phyloP scores from a whole-genome alignment of 2,113 vertebrate species.

The Marmota flaviventris region DNA sequence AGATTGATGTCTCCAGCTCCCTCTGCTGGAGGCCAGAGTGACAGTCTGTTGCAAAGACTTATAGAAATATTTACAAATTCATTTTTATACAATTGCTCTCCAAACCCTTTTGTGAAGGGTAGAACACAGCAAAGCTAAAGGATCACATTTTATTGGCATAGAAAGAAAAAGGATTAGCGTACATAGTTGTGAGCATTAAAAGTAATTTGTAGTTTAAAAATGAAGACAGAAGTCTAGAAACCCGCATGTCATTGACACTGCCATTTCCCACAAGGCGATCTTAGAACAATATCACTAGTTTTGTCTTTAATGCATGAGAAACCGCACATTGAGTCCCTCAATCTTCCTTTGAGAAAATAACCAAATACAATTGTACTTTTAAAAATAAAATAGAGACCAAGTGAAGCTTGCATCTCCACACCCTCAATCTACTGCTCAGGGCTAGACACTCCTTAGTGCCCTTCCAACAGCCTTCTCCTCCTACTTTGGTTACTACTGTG shows the following conservation, averaged over 20 bases:
- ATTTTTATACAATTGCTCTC: background rate
- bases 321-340: background rate
- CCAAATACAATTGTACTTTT: background rate
- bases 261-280: background rate
- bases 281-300: background rate
- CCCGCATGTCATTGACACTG: background rate
- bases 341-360: background rate
- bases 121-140: background rate
- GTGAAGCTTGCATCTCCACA: too few species aligned
- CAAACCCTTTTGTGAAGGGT: background rate
- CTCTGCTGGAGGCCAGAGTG: slow-evolving; percentile 68
- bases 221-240: slow-evolving; percentile 14
- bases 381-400: background rate
- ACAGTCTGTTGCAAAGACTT: background rate
- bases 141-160: background rate
- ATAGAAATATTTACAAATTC: background rate
- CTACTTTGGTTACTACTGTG: background rate
- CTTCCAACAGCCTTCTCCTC: background rate
- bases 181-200: background rate
- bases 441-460: background rate
- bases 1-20: slow-evolving; percentile 35
- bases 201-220: background rate
- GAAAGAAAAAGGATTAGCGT: slow-evolving; percentile 29
- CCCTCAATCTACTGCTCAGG: background rate
- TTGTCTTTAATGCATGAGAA: background rate